phyloP scores from a whole-genome alignment of 2,888 invertebrate genomes.

The Lasioglossum morio region DNA sequence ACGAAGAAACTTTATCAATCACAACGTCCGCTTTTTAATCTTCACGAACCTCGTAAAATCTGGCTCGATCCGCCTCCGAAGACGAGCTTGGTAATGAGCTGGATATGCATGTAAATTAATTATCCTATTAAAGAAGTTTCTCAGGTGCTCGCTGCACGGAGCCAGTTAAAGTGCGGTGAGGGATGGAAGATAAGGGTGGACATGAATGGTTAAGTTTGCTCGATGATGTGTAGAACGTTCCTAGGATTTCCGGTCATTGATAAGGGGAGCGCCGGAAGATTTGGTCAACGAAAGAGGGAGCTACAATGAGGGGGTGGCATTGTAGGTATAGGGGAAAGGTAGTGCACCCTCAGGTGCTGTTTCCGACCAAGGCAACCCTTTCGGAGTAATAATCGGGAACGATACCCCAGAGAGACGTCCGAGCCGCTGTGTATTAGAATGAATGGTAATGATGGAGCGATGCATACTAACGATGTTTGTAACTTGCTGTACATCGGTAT shows the following conservation, averaged over 20 bases:
- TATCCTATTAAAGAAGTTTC: neutral
- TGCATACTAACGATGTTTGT: constrained; percentile 79
- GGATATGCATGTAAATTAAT: neutral
- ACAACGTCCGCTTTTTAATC: neutral
- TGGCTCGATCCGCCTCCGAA: neutral
- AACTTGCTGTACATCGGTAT: constrained; percentile 54
- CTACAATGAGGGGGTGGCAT: constrained; percentile 57
- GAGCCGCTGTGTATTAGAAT: constrained; percentile 79
- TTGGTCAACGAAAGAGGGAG: constrained; percentile 36
- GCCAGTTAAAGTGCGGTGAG: no score
- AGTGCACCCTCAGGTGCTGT: constrained; percentile 83
- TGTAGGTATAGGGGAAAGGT: constrained; percentile 55
- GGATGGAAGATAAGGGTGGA: neutral
- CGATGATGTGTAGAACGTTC: neutral
- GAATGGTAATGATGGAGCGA: constrained; percentile 81
- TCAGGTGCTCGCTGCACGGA: neutral
- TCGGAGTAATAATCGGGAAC: constrained; percentile 83
- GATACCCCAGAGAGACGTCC: constrained; percentile 81
- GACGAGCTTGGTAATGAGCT: neutral
- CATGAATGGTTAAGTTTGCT: neutral
- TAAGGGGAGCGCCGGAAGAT: constrained; percentile 71
- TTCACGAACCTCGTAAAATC: neutral
- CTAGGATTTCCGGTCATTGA: constrained; percentile 20
- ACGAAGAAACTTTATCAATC: neutral
- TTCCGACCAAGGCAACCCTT: constrained; percentile 81